Percentiles rank a stretch among this genome's conserved stretches.
phyloP scores from a whole-genome alignment of 2,113 vertebrate species.

The Xerus inauris region DNA sequence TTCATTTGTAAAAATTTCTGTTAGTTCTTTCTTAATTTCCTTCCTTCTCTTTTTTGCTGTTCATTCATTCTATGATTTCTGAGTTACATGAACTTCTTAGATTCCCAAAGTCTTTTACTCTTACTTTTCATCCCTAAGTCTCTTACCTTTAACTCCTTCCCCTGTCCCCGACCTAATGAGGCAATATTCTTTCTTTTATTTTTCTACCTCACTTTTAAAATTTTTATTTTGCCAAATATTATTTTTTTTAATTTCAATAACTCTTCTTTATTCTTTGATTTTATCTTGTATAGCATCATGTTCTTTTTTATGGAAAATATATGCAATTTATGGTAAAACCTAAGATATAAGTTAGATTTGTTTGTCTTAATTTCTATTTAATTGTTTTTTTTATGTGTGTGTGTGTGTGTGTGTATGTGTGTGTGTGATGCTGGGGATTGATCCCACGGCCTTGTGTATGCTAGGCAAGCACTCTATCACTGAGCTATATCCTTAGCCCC shows the following conservation, averaged over 20 bases:
- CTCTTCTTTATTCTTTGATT: slow-evolving; percentile 9
- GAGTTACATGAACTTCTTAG: not conserved
- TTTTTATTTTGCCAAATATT: not conserved
- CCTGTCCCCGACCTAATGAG: not conserved
- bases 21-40: not conserved
- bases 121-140: not conserved
- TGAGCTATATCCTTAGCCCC: no score
- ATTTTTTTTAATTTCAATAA: slow-evolving; percentile 23
- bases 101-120: not conserved
- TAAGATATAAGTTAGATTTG: not conserved
- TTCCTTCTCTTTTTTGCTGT: not conserved
- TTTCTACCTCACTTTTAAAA: not conserved
- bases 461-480: no score
- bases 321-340: not conserved
- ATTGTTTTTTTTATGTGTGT: no score
- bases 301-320: not conserved
- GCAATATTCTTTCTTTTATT: not conserved
- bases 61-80: not conserved
- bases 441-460: no score
- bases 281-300: not conserved
- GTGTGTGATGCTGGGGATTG: no score
- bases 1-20: not conserved
- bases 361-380: not conserved
- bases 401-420: no score
- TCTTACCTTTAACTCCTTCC: not conserved